Conservation (phyloP, 2,797 vertebrate species). For the Gobionotothen gibberifrons region DNA sequence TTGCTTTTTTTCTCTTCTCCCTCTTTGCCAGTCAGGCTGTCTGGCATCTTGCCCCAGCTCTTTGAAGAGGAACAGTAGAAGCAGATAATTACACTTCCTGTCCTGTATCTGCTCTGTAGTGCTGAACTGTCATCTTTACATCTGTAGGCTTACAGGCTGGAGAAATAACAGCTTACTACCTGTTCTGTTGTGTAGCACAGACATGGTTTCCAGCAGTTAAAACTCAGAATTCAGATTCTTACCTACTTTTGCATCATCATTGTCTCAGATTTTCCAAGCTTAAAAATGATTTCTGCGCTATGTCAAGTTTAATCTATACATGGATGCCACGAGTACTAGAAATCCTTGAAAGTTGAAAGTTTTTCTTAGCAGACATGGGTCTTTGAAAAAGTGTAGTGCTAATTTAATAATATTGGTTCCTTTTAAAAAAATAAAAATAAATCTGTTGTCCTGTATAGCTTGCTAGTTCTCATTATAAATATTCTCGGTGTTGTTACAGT, state of each 20-base stretch:
- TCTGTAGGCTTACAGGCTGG: constrained; percentile 51
- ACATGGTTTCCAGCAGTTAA: neutral
- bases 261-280: neutral
- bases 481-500: too few relatives aligned
- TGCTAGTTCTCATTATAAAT: too few relatives aligned
- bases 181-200: constrained; percentile 20
- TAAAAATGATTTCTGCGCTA: neutral
- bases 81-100: constrained; percentile 83
- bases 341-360: too few relatives aligned
- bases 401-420: too few relatives aligned
- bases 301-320: neutral
- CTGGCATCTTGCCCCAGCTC: constrained; percentile 65
- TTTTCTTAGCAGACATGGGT: too few relatives aligned
- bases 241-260: neutral
- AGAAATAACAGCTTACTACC: constrained; percentile 42
- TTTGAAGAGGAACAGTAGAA: constrained; percentile 78
- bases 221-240: neutral
- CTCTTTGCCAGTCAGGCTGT: constrained; percentile 60
- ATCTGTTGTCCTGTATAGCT: too few relatives aligned
- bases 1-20: neutral
- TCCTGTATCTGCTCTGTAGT: constrained; percentile 78
- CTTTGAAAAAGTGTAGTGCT: too few relatives aligned
- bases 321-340: too few relatives aligned
- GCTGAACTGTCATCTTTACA: constrained; percentile 74
- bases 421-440: too few relatives aligned